A percentile compares a stretch with the other conserved stretches of the same genome.
These are phyloP conservation scores for Thalassoma bifasciatum DNA, from an alignment of 2,113 vertebrate species.

Conservation along the genomic window DNA sequence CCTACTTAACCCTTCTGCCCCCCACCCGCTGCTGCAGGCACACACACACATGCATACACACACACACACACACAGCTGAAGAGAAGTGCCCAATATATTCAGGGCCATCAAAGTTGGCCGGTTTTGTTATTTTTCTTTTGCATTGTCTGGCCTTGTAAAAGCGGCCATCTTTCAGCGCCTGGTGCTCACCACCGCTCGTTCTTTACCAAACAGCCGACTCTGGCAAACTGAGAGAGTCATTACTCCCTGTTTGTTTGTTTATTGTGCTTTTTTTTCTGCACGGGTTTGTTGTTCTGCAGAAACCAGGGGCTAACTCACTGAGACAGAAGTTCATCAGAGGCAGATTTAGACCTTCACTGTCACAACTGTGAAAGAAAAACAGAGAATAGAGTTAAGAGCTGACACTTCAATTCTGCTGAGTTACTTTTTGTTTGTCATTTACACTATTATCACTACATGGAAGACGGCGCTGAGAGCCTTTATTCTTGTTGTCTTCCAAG, in stretches of 20 bases:
- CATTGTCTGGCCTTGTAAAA: conserved; percentile 98
- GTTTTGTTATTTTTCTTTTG: conserved; percentile 99
- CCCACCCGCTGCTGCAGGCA: conserved; percentile 88
- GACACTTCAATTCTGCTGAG: too few species aligned
- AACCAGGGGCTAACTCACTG: conserved; percentile 85
- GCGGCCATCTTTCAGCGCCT: conserved; percentile 94
- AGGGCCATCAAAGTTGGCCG: conserved; percentile 98
- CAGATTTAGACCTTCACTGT: too few species aligned
- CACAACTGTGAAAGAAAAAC: too few species aligned
- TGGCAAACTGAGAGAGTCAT: conserved; percentile 88
- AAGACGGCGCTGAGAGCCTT: too few species aligned
- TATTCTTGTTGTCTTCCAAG: too few species aligned
- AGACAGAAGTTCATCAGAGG: conserved; percentile 35
- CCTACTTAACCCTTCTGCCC: conserved; percentile 99
- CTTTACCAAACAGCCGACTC: conserved; percentile 66
- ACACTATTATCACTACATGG: too few species aligned
- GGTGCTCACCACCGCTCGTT: conserved; percentile 83
- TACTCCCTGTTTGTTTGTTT: conserved; percentile 74
- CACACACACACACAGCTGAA: conserved; percentile 85
- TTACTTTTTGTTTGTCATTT: too few species aligned
- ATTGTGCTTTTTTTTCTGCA: conserved; percentile 76
- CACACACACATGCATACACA: conserved; percentile 70
- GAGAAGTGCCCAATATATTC: conserved; percentile 97
- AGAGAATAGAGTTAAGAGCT: too few species aligned
- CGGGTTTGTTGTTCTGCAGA: conserved; percentile 79